These are phyloP conservation scores for Sisor rabdophorus DNA, from an alignment of 2,113 vertebrate species.

Conservation along the genomic window DNA sequence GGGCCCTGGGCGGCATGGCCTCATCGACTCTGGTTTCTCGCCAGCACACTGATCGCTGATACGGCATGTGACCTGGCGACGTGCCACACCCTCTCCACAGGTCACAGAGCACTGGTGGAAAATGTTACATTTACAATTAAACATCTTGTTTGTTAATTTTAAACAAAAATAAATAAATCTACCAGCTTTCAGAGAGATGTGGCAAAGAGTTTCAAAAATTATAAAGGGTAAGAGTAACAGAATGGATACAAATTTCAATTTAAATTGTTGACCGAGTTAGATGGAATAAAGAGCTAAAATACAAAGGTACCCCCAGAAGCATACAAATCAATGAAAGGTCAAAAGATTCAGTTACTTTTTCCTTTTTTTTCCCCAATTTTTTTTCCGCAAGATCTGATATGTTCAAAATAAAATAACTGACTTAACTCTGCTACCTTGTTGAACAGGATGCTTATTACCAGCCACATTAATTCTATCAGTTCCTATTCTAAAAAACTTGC, in stretches of 20 bases:
- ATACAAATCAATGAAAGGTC: background rate
- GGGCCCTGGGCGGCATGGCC: constrained; percentile 74
- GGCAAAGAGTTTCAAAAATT: background rate
- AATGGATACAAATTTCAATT: background rate
- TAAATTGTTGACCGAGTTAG: background rate
- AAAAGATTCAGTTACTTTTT: background rate
- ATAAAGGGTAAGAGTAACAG: background rate
- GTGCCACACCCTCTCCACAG: constrained; percentile 85
- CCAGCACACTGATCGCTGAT: constrained; percentile 78
- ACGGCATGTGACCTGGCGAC: constrained; percentile 79
- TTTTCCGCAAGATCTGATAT: background rate
- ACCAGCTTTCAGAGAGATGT: background rate
- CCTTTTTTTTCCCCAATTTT: too few species aligned
- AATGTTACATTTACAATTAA: background rate
- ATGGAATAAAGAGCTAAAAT: background rate
- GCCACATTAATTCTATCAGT: background rate
- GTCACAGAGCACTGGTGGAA: constrained; percentile 82
- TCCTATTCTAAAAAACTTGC: constrained; percentile 17
- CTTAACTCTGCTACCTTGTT: background rate
- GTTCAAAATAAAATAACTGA: background rate
- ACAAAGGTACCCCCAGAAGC: too few species aligned
- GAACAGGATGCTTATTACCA: background rate
- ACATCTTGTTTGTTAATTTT: background rate
- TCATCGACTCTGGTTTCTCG: constrained; percentile 76
- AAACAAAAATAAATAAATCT: background rate